These are phyloP conservation scores for Gastrophryne carolinensis DNA, from an alignment of 2,797 vertebrate species.

Conservation along the genomic window DNA sequence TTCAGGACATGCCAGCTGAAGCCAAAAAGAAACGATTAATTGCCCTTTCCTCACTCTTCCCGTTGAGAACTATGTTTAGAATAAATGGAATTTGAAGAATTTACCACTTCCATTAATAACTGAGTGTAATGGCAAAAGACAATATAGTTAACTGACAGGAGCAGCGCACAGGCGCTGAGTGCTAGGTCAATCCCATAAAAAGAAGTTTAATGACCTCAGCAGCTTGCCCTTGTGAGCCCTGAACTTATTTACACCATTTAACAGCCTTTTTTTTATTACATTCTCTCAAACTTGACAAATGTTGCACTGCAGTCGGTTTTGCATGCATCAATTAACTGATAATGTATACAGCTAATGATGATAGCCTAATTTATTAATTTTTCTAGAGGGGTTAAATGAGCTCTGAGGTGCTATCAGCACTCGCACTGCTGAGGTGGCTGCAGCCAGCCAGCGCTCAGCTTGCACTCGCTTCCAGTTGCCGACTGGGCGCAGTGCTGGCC, in stretches of 20 bases:
- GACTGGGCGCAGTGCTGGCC: no score
- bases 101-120: slow-evolving; percentile 69
- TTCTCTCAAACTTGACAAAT: no score
- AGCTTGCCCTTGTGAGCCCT: slow-evolving; percentile 13
- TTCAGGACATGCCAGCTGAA: slow-evolving; percentile 64
- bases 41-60: slow-evolving; percentile 55
- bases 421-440: no score
- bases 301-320: no score
- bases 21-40: slow-evolving; percentile 56
- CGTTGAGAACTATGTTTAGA: slow-evolving; percentile 57
- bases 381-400: no score
- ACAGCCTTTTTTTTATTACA: not conserved
- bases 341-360: no score
- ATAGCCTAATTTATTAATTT: no score
- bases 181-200: slow-evolving; percentile 62
- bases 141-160: slow-evolving; percentile 61
- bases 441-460: no score
- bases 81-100: slow-evolving; percentile 66
- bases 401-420: no score
- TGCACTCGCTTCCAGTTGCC: no score
- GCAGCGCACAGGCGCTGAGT: slow-evolving; percentile 64
- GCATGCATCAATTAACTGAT: no score
- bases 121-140: slow-evolving; percentile 58
- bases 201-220: slow-evolving; percentile 56
- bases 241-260: no score